Evolutionary conservation across 2,888 invertebrate species (phyloP), one percentile per base, ranked within the genome.

Genomic region (Mylabris sibirica): DNA sequence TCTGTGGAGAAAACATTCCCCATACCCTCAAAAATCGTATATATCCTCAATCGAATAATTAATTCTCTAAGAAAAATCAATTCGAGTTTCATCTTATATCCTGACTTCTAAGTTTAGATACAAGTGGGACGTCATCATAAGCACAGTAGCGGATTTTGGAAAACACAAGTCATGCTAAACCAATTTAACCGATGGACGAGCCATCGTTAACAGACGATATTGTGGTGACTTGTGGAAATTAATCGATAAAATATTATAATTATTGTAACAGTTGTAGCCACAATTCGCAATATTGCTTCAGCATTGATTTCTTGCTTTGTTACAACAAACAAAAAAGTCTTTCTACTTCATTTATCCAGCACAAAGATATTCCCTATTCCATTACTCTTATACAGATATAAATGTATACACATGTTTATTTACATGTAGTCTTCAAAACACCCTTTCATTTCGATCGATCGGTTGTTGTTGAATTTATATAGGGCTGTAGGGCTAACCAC

Each of bases 181-280:
- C 85, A 85, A 85, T 85, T 85, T 85, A 81, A 76, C 78, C 83
- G 79, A 82, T 82, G 81, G 80, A 78, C 78, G 78, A 79, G 79
- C 83, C 79, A 82, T 84, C 83, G 83, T 83, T 84, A 84, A 81
- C 83, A 82, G 81, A 80, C 81, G 82, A 83, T 84, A 84, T 83
- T 83, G 83, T 80, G 81, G 82, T 82, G 84, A 84, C 84, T 83
- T 81, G 84, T 80, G 81, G 78, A 81, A 83, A 84, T 84, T 84
- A 84, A 85, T 85, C 84, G 85, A 83, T 80, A 80, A 83, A 84
- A 84, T 85, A 84, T 85, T 85, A 81, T 84, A 85, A 85, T 84
- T 84, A 80, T 79, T 77, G 76, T 75, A 83, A 81, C 83, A 83
- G 82, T 83, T 82, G 82, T 74, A 74, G 60, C 57, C 70, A 66